A percentile compares a stretch with the other conserved stretches of the same genome.
These are phyloP conservation scores for Zalophus californianus DNA, from an alignment of 2,797 vertebrate species.

Conservation along the genomic window DNA sequence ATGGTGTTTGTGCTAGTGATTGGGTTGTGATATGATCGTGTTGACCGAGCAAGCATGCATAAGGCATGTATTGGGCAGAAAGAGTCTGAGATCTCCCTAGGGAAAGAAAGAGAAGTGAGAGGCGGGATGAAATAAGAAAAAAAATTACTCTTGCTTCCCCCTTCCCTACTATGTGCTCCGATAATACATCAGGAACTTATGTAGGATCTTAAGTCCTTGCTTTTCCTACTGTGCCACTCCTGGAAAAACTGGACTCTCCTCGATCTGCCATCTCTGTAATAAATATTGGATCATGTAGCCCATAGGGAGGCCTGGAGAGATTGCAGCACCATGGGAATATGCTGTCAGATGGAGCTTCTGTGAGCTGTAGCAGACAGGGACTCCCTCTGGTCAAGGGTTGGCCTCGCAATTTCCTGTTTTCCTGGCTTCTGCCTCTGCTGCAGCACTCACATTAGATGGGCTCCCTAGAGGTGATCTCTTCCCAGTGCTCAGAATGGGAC, in stretches of 20 bases:
- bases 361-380: not conserved
- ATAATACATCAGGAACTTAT: not conserved
- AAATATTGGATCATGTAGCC: not conserved
- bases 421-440: not conserved
- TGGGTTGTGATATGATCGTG: not conserved
- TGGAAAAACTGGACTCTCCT: not conserved
- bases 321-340: not conserved
- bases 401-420: constrained; percentile 51
- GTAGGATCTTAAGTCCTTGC: not conserved
- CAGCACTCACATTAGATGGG: not conserved
- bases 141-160: not conserved
- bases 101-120: not conserved
- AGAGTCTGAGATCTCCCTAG: not conserved
- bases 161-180: not conserved
- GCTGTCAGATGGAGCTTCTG: not conserved
- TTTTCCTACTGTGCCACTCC: not conserved
- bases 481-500: not conserved
- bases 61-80: not conserved
- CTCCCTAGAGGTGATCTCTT: constrained; percentile 3
- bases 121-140: not conserved
- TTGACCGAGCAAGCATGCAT: not conserved
- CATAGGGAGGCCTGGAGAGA: not conserved
- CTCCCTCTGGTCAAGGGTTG: not conserved
- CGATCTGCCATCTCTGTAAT: not conserved
- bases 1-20: not conserved